Conservation (phyloP, 2,113 vertebrate species). For the Grammomys dolichurus region DNA sequence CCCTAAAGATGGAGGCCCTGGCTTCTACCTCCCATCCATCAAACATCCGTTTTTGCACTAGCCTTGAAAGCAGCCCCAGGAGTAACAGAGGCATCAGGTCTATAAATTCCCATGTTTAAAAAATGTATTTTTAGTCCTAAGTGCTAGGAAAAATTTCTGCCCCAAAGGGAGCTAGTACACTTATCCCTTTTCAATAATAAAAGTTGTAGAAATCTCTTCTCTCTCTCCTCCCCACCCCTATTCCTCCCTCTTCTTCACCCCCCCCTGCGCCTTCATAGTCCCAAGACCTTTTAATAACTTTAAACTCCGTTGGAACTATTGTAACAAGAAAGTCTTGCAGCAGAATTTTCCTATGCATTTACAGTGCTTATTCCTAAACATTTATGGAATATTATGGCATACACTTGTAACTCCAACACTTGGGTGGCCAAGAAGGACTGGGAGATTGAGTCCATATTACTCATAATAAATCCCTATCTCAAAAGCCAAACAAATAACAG, state of each 20-base stretch:
- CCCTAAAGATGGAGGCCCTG: neutral
- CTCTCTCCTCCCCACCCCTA: no score
- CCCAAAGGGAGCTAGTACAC: neutral
- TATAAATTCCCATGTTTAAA: neutral
- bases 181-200: neutral
- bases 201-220: neutral
- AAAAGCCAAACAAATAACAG: neutral
- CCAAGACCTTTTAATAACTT: slow-evolving; percentile 13
- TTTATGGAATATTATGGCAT: no score
- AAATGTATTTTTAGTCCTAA: neutral
- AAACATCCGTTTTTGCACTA: neutral
- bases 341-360: neutral
- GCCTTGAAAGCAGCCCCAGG: neutral
- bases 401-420: neutral
- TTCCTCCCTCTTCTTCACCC: no score
- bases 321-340: neutral
- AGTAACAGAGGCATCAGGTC: neutral
- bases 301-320: neutral
- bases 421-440: neutral
- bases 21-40: neutral
- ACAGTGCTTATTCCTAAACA: neutral
- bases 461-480: neutral
- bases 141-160: neutral
- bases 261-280: neutral
- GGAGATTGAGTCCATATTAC: neutral